Evolutionary conservation across 2,888 invertebrate genomes (phyloP), one percentile per base, ranked within the genome.

Genomic region (Eupeodes latifasciatus): DNA sequence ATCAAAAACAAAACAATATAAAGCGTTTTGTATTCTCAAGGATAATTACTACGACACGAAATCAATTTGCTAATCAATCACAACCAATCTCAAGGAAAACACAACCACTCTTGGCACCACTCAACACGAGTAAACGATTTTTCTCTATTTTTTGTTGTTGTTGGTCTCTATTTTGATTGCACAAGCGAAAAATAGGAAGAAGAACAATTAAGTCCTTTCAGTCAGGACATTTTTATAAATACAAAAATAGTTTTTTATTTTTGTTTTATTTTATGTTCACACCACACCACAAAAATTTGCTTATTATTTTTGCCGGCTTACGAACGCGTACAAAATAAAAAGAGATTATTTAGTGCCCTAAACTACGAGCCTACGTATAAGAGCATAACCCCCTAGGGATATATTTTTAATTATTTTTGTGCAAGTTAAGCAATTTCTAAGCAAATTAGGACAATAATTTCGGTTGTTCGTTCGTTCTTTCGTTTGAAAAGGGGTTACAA

Each of bases 41-140:
- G 78, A 79, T 62, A 85, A 61, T 75, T 62, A 71, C 66, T 5
- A 69, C 67, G 53, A 49, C 79, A 87, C 83, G 74, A 71, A 83
- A 82, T 87, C 82, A 87, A 83, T 87, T 83, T 62, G 79, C 79
- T 27, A 82, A 83, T 80, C 76, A 83, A 80, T 80, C 71, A 80
- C 66, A 74, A 27, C 19, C 64, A 71, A 66, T 61, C 66, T 64
- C 59, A 19, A 64, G 62, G 62, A 49, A 59, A 78, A 81, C 53
- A 67, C 53, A 64, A 67, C 57, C 59, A 27, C 11, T 55, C 14
- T 36, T 59, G 66, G 66, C 78, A 75, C 78, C 62, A 27, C 55
- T 59, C 71, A 64, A 82, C 27, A 75, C 64, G 57, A 75, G 53
- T 53, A 40, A 51, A 61, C 16, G 62, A 79, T 47, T 76, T 62